A percentile compares a stretch with the other conserved stretches of the same genome.
Conservation (phyloP, 2,797 vertebrate species). For the Falco naumanni region DNA sequence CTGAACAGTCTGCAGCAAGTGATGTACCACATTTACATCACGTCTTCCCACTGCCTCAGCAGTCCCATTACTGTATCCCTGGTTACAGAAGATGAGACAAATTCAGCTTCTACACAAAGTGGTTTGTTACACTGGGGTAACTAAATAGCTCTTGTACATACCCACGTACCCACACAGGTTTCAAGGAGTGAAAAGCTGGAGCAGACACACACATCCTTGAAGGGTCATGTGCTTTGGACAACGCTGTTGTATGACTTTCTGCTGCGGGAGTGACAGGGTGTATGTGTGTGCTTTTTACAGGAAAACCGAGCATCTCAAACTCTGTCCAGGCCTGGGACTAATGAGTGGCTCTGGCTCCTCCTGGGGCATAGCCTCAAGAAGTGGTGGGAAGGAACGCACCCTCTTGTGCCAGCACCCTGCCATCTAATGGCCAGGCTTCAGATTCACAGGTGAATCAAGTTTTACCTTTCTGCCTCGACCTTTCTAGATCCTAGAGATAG, state of each 20-base stretch:
- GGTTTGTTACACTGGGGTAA: not conserved
- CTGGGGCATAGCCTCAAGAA: not conserved
- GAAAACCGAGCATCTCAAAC: not conserved
- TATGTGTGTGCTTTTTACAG: not conserved
- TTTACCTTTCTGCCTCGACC: not conserved
- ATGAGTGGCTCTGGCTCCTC: not conserved
- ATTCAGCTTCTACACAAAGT: not conserved
- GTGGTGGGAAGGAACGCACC: rapidly evolving
- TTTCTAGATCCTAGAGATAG: conserved; percentile 22
- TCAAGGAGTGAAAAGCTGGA: not conserved
- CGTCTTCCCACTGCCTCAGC: not conserved
- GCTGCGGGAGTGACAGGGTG: not conserved
- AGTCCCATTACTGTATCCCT: not conserved
- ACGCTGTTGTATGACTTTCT: not conserved
- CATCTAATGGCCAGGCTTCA: conserved; percentile 63
- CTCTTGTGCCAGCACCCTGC: conserved; percentile 47
- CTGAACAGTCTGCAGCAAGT: not conserved
- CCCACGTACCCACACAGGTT: not conserved
- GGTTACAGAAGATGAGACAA: rapidly evolving
- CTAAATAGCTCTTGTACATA: not conserved
- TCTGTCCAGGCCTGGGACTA: not conserved
- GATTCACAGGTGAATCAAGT: not conserved
- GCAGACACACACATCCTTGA: rapidly evolving
- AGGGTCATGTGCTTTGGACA: rapidly evolving
- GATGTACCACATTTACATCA: not conserved